Evolutionary conservation across 2,797 vertebrate genomes (phyloP).

Genomic region (Poecilia picta): DNA sequence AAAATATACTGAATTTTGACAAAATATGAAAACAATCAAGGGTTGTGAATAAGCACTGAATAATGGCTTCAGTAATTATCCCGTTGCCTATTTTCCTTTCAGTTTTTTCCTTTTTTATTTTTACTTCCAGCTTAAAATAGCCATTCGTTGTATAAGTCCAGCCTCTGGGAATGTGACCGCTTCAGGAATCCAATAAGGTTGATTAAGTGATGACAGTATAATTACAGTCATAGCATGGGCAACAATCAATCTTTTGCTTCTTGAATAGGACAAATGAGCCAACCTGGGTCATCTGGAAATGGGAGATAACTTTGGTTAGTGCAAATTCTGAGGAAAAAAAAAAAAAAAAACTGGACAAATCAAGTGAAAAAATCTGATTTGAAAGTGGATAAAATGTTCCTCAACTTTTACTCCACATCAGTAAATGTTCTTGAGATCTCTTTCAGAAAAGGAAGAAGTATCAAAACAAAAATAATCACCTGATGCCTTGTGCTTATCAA

Average conservation of each 20-base stretch:
- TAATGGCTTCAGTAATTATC: background rate
- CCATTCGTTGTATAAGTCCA: background rate
- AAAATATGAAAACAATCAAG: background rate
- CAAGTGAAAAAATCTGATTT: background rate
- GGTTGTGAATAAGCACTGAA: background rate
- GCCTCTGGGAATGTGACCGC: conserved; percentile 55
- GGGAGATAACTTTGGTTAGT: background rate
- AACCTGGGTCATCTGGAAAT: conserved; percentile 61
- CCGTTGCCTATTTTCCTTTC: background rate
- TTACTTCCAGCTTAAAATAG: background rate
- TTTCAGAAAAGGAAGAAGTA: background rate
- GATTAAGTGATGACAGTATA: conserved; percentile 83
- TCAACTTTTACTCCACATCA: background rate
- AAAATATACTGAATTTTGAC: background rate
- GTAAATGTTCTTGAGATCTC: background rate
- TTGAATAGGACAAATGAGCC: conserved; percentile 75
- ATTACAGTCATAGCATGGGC: conserved; percentile 74
- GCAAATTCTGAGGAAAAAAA: background rate
- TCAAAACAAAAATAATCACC: background rate
- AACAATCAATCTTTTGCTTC: conserved; percentile 76
- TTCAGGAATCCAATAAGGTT: conserved; percentile 79
- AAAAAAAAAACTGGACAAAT: background rate
- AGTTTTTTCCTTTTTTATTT: background rate
- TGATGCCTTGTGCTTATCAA: background rate
- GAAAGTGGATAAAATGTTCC: background rate